phyloP scores from a whole-genome alignment of 2,797 vertebrate genomes.

The Phrynocephalus vlangalii region DNA sequence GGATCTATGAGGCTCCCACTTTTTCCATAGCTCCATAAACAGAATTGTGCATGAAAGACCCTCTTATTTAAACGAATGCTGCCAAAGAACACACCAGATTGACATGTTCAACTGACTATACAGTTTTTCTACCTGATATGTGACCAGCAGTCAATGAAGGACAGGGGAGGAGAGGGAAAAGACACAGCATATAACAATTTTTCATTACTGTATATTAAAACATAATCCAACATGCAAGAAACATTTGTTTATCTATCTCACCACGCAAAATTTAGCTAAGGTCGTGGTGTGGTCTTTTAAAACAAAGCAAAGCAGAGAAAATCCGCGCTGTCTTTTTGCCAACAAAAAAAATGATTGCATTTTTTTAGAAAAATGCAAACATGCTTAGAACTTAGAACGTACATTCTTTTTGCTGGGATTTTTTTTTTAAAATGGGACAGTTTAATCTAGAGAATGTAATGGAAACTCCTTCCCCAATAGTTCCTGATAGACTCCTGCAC shows the following conservation, averaged over 20 bases:
- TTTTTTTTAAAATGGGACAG: background rate
- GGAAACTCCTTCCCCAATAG: background rate
- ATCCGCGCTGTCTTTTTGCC: conserved; percentile 50
- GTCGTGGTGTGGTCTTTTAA: conserved; percentile 25
- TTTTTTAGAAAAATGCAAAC: background rate
- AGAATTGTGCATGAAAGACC: background rate
- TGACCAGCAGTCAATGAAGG: background rate
- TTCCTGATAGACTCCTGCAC: background rate
- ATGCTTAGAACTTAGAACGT: too few species aligned
- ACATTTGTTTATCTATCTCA: conserved; percentile 2
- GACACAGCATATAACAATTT: background rate
- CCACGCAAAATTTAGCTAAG: conserved; percentile 34
- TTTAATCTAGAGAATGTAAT: background rate
- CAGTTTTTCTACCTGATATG: background rate
- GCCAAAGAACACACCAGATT: background rate
- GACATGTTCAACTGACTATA: too few species aligned
- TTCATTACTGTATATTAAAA: background rate
- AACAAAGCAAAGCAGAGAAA: conserved; percentile 53
- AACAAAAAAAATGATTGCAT: conserved; percentile 20
- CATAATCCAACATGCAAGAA: background rate
- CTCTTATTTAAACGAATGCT: background rate
- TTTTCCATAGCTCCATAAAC: background rate
- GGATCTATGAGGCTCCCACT: too few species aligned
- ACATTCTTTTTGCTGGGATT: too few species aligned
- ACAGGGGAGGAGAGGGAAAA: background rate